Evolutionary conservation across 2,113 vertebrate species (phyloP).

Genomic region (Mobula hypostoma): DNA sequence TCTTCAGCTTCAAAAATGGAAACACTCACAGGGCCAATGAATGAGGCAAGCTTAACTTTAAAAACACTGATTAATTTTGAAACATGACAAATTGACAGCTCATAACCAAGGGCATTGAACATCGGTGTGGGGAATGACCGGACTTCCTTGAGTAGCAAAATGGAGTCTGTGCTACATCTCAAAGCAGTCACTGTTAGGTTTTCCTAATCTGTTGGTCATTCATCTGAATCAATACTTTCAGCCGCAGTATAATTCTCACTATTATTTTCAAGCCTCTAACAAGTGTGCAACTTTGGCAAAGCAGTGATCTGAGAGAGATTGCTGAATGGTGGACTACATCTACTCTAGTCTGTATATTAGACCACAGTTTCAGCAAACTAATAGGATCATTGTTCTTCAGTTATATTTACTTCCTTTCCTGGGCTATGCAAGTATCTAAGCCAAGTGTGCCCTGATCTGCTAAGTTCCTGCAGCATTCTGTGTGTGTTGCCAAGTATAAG

Average conservation of each 20-base stretch:
- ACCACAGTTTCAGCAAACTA: not conserved
- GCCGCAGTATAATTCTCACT: not conserved
- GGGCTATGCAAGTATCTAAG: not conserved
- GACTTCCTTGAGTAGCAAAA: conserved; percentile 38
- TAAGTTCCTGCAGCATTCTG: too few species aligned
- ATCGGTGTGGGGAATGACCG: too few species aligned
- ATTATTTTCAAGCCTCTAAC: not conserved
- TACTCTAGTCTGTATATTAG: not conserved
- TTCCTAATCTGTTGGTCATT: not conserved
- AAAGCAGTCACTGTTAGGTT: conserved; percentile 57
- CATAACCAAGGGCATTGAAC: not conserved
- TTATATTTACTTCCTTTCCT: not conserved
- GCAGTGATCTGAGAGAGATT: not conserved
- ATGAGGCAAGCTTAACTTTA: not conserved
- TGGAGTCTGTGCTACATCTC: conserved; percentile 48
- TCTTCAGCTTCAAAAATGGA: not conserved
- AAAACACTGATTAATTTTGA: conserved; percentile 17
- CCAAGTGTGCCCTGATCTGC: too few species aligned
- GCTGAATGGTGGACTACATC: not conserved
- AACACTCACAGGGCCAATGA: not conserved
- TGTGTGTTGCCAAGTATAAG: not conserved
- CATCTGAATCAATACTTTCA: not conserved
- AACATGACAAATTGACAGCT: not conserved
- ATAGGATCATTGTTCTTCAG: not conserved
- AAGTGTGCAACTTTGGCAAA: not conserved